These are phyloP conservation scores for Phalloptychus januarius DNA, from an alignment of 2,797 vertebrate genomes.

Conservation along the genomic window DNA sequence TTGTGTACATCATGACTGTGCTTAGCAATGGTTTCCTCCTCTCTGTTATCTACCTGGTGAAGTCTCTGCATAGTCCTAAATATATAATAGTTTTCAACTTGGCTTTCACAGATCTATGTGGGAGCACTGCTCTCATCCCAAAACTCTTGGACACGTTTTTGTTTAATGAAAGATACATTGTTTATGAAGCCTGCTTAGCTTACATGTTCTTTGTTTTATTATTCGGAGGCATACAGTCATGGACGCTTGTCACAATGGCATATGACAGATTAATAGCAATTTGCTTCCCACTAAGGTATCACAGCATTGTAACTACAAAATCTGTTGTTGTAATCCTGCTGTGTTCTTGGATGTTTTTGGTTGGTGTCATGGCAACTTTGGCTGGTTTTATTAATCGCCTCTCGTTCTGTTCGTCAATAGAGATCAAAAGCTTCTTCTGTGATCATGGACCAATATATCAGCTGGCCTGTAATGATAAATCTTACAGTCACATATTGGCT, in stretches of 20 bases:
- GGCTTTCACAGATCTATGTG: constrained; percentile 64
- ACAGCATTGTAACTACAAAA: constrained; percentile 29
- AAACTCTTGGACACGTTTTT: constrained; percentile 56
- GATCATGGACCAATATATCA: constrained; percentile 57
- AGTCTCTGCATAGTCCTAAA: constrained; percentile 65
- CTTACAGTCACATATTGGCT: constrained; percentile 17
- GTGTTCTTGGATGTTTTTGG: constrained; percentile 15
- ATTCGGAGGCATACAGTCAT: constrained; percentile 54
- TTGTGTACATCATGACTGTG: constrained; percentile 62
- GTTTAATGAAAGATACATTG: constrained; percentile 49
- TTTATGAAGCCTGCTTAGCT: constrained; percentile 56
- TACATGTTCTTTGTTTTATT: constrained; percentile 61
- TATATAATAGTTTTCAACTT: constrained; percentile 68
- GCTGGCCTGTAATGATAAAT: constrained; percentile 62
- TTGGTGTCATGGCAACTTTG: accelerated
- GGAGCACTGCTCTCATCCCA: constrained; percentile 66
- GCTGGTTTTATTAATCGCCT: constrained; percentile 53
- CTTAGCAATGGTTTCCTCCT: constrained; percentile 67
- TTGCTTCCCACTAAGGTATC: constrained; percentile 49
- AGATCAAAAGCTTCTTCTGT: constrained; percentile 62
- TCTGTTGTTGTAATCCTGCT: constrained; percentile 16
- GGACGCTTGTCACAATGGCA: constrained; percentile 49
- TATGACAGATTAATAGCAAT: constrained; percentile 71
- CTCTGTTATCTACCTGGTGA: constrained; percentile 51
- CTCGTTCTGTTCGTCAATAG: constrained; percentile 67